Conservation (phyloP, 35 echinoderm and acorn worm species). For the Ptychodera flava region DNA sequence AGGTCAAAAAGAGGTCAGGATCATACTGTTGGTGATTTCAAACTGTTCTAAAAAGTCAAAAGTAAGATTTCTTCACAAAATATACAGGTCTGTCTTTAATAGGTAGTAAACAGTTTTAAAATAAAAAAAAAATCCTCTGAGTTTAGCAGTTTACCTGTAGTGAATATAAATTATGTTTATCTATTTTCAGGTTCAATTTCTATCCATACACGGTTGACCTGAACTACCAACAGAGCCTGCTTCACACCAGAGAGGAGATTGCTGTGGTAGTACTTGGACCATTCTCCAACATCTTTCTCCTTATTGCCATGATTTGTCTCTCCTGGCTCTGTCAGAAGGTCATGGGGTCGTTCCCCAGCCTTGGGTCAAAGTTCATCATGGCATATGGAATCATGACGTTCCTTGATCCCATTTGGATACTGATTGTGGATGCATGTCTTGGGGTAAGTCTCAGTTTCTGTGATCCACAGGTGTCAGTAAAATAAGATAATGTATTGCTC, state of each 20-base stretch:
- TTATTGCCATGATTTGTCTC: conserved; percentile 38
- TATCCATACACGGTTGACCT: conserved; percentile 87
- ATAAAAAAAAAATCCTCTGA: too few species aligned
- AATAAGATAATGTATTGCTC: too few species aligned
- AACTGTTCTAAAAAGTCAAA: too few species aligned
- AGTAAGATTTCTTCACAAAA: too few species aligned
- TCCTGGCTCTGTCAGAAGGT: conserved; percentile 80
- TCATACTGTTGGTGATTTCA: too few species aligned
- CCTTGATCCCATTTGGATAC: conserved; percentile 80
- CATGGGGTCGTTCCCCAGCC: conserved; percentile 71
- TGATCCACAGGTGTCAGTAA: too few species aligned
- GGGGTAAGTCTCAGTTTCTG: conserved; percentile 55
- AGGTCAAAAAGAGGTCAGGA: too few species aligned
- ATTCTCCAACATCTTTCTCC: conserved; percentile 67
- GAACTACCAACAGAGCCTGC: conserved; percentile 93
- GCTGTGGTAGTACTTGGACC: conserved; percentile 92
- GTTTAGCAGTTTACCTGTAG: too few species aligned
- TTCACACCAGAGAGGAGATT: conserved; percentile 86
- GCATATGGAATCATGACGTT: conserved; percentile 80
- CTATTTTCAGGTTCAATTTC: conserved; percentile 67
- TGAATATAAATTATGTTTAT: too few species aligned
- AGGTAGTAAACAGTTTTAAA: too few species aligned
- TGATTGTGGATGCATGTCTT: conserved; percentile 81
- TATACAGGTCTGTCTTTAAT: too few species aligned
- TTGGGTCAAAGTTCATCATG: conserved; percentile 94